Conservation (phyloP, 2,113 vertebrate genomes). For the Rhynchomys soricoides region DNA sequence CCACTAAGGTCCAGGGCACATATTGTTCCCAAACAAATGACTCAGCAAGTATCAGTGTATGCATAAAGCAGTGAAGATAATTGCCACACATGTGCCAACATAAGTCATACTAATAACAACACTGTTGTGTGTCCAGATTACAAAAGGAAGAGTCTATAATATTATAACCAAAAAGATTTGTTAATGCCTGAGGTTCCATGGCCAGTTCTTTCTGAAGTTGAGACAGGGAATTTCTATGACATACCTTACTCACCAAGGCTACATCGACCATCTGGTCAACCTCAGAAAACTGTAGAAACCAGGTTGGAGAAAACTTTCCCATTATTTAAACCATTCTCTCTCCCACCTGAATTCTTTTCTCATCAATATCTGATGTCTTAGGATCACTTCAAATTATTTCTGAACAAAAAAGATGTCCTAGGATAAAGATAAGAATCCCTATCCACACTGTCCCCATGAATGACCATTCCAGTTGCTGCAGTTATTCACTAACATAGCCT, state of each 20-base stretch:
- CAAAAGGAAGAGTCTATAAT: background rate
- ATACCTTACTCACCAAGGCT: background rate
- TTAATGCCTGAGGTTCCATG: background rate
- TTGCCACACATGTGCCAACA: constrained; percentile 41
- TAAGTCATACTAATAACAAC: constrained; percentile 45
- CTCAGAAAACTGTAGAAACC: background rate
- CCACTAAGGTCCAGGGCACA: constrained; percentile 23
- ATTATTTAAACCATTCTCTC: background rate
- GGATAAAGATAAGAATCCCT: background rate
- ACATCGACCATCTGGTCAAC: background rate
- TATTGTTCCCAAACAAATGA: constrained; percentile 48
- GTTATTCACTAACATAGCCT: background rate
- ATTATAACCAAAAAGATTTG: background rate
- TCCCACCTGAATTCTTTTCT: background rate
- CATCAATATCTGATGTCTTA: background rate
- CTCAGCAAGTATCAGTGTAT: constrained; percentile 33
- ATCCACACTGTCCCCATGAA: background rate
- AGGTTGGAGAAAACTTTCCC: background rate
- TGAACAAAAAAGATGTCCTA: background rate
- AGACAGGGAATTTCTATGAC: background rate
- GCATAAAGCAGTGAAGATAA: background rate
- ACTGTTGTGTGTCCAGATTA: background rate
- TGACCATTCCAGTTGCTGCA: background rate
- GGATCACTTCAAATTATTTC: constrained; percentile 43
- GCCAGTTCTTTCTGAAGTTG: background rate